Evolutionary conservation across 1,140 invertebrate species (phyloP), one percentile per base, ranked within the genome.

Genomic region (Neotoxoptera formosana): DNA sequence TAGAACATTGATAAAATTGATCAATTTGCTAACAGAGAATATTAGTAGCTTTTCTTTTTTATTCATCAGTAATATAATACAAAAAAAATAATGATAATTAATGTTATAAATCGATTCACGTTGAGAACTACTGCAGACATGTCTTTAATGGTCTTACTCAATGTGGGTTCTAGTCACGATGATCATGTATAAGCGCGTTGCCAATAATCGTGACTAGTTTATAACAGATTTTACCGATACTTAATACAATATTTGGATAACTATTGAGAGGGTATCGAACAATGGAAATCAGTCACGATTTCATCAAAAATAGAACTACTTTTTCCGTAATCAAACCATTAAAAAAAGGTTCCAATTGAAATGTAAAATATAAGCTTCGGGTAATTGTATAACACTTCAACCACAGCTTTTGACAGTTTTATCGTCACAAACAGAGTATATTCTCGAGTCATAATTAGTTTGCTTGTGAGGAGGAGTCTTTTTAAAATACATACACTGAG

Each of bases 321-420:
- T 20, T 89, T 67, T 67, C n/a, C 2, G 23, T 89, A 56, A 89
- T 56, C 41, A 89, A 89, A 25, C 25, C 14, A 41, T 89, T 56
- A 25, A 89, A 53, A 20, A 56, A 56, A 14, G 6, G 34, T 36
- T 56, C 21, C 1, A 56, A 56, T 56, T 89, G 88, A 56, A 17
- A 89, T 89, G 53, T 56, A 89, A 89, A 76, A 76, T n/a, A 56
- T 89, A 89, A 89, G 51, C 51, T 89, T 53, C 21, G 17, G 34
- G 56, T 89, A 36, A 89, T 56, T 56, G 21, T 53, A 53, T 89
- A 89, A 56, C 4, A 89, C 48, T 89, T 21, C 87, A 30, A n/a
- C 87, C 34, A 41, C n/a, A 56, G 88, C 48, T 89, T 88, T 89
- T 89, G 88, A 89, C 48, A 20, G 51, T 89, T 89, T 89, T 89